Base-by-base conservation (phyloP, 2,113 vertebrate species). In the Platysteira castanea region DNA sequence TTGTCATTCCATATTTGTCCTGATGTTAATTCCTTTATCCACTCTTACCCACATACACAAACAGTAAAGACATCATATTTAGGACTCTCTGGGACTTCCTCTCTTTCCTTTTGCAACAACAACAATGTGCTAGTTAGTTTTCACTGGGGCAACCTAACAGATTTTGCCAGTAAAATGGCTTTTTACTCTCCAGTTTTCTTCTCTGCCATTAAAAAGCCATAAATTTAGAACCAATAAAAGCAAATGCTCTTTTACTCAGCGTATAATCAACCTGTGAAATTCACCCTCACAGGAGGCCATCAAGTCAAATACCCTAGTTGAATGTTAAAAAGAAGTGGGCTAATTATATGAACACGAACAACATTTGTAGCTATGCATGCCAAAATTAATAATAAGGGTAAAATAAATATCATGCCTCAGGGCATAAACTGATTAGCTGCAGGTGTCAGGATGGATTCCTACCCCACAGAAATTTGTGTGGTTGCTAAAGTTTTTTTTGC, bases 211-310 rank as follows among this genome's bases (percentile, higher is more conserved):
- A 84, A 71, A 89, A 95, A 93, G 9, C 10, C 63, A 65, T 91
- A 90, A 50, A 96, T 95, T 89, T 93, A 67, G 49, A 91, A 82
- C 16, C 15, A 39, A 85, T 92, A 88, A 88, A 91, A 85, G 42
- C 13, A 89, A 94, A 87, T 82, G 30, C 44, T 95, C 30, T 24
- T 95, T 84, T 91, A 81, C 0, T 0, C 42, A 44, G 50, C 39
- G 26, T 67, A 94, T 70, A 94, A 95, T 89, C 74, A 94, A 70
- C 81, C 30, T 76, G 46, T 83, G 84, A 95, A 94, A 96, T 91
- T 91, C 41, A 89, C 42, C 52, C 59, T 91, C 81, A 77, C n/a
- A 65, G 84, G 84, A 95, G 67, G 52, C 67, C 65, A 76, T 91
- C 78, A 93, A 84, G 69, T 52, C 78, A 93, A 90, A 96, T 64